Evolutionary conservation across 2,888 invertebrate genomes (phyloP), one percentile per base, ranked within the genome.

Genomic region (Diaprepes abbreviatus): DNA sequence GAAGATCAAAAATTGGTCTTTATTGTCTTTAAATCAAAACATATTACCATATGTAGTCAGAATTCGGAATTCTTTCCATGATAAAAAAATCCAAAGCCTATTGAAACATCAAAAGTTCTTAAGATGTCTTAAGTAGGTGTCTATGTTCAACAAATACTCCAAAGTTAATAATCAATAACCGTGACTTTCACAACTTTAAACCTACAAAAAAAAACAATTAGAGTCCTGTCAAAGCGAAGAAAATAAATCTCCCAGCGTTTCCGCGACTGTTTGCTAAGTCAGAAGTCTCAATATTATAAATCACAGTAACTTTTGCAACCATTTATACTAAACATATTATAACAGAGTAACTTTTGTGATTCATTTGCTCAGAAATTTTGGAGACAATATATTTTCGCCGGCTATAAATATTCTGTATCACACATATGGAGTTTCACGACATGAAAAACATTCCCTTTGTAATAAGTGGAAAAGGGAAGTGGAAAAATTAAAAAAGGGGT

Each of bases 341-440:
- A 58, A 64, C 65, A 50, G 55, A 62, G 60, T 66, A 72, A 72
- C 59, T 73, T 71, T 70, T 69, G 65, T 74, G 72, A 73, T 74
- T 74, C 74, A 75, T 75, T 74, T 66, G 72, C 70, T 74, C 63
- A 67, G 72, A 70, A 74, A 76, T 74, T 74, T 72, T 71, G 67
- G 73, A 69, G 74, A 74, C 75, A 71, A 76, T 77, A 72, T 75
- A 75, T 76, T 74, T 73, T 74, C 73, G 69, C 65, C 52, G 71
- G 66, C 71, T 60, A 75, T 77, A 77, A 77, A 77, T 77, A 77
- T 74, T 74, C 73, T 74, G 72, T 74, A 74, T 74, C 74, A 74
- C 74, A 74, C 74, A 76, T 72, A 73, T 75, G 74, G 74, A 76
- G 71, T 73, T 75, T 74, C 73, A 69, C 68, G 75, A 75, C 54